Conservation (phyloP, 2,797 vertebrate species). For the Platyrinchus mystaceus region DNA sequence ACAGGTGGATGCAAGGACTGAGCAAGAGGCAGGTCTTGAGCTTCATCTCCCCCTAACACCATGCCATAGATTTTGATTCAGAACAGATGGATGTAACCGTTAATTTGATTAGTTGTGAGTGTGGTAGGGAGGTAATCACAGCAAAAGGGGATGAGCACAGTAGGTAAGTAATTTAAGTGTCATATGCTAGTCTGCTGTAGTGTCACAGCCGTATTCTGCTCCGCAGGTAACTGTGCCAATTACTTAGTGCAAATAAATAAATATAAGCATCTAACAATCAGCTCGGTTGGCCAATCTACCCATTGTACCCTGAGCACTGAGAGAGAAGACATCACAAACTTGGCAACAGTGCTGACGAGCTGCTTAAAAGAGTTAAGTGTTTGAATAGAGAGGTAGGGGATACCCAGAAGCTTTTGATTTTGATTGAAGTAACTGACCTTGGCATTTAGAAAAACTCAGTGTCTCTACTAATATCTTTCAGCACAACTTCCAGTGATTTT, state of each 20-base stretch:
- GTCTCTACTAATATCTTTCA: neutral
- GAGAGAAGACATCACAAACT: neutral
- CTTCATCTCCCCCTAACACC: neutral
- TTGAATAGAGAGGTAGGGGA: neutral
- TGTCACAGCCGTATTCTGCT: neutral
- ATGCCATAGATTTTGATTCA: neutral
- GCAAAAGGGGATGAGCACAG: neutral
- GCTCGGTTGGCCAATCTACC: neutral
- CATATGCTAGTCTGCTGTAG: neutral
- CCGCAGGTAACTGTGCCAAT: slow-evolving; percentile 17
- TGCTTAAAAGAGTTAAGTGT: neutral
- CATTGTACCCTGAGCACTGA: neutral
- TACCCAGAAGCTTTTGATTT: neutral
- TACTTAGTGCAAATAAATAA: slow-evolving; percentile 8
- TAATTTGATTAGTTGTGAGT: slow-evolving; percentile 30
- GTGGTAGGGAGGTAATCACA: neutral
- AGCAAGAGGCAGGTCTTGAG: neutral
- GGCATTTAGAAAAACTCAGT: neutral
- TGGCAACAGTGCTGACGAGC: neutral
- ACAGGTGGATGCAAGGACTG: neutral
- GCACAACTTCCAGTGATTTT: neutral
- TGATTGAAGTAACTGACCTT: neutral
- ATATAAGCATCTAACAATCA: neutral
- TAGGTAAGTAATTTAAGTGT: slow-evolving; percentile 35
- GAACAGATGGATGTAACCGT: neutral